Percentiles rank a stretch among this genome's conserved stretches.
Evolutionary conservation across 2,797 vertebrate genomes (phyloP).

Genomic region (Brotula barbata): DNA sequence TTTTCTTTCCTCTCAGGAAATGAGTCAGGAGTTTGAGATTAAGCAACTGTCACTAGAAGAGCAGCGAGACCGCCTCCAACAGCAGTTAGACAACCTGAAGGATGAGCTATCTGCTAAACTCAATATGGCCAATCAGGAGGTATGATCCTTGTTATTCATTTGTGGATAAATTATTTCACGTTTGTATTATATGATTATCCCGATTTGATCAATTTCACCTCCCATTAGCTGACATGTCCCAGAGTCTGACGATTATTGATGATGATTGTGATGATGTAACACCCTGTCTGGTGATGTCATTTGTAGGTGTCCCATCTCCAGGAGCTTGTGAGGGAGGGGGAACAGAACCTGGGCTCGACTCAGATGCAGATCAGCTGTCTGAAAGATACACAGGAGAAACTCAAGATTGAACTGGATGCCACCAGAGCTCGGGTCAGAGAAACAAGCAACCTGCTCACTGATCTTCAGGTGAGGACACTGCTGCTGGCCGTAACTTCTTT

Average conservation of each 20-base stretch:
- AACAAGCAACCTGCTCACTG: constrained; percentile 89
- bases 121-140: constrained; percentile 93
- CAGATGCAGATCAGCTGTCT: constrained; percentile 90
- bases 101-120: constrained; percentile 91
- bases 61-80: constrained; percentile 88
- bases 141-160: constrained; percentile 47
- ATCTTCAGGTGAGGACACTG: constrained; percentile 84
- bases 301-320: constrained; percentile 89
- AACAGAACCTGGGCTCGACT: constrained; percentile 89
- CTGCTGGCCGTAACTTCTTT: no score
- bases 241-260: no score
- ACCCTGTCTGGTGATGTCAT: background rate
- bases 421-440: constrained; percentile 88
- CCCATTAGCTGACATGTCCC: background rate
- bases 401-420: constrained; percentile 88
- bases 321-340: constrained; percentile 89
- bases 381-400: constrained; percentile 91
- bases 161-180: no score
- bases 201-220: background rate
- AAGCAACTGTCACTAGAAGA: constrained; percentile 90
- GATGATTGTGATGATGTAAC: background rate
- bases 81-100: constrained; percentile 89
- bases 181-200: no score
- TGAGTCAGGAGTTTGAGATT: constrained; percentile 95
- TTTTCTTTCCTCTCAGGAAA: constrained; percentile 75